Conservation (phyloP, 2,113 vertebrate species). For the Leptobrachium ailaonicum region DNA sequence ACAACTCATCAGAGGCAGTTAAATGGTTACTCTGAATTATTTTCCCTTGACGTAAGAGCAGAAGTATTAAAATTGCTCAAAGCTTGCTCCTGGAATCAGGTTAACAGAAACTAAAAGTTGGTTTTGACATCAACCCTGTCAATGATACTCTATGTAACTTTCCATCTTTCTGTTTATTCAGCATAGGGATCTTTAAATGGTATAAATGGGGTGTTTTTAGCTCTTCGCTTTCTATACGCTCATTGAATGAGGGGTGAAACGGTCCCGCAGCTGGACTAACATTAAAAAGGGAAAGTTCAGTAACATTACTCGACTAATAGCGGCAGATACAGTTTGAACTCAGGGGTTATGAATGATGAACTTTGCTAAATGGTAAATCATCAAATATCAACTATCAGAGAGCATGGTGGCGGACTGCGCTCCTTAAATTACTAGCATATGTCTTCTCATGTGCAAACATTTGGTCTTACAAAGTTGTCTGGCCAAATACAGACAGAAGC, state of each 20-base stretch:
- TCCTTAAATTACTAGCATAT: constrained; percentile 56
- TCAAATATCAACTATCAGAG: constrained; percentile 63
- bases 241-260: constrained; percentile 60
- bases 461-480: constrained; percentile 53
- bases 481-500: constrained; percentile 51
- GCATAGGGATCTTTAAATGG: neutral
- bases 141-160: too few relatives aligned
- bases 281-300: constrained; percentile 59
- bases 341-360: constrained; percentile 62
- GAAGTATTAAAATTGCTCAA: too few relatives aligned
- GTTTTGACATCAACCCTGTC: too few relatives aligned
- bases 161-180: too few relatives aligned
- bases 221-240: constrained; percentile 55
- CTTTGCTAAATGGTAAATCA: constrained; percentile 67
- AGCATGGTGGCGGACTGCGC: constrained; percentile 50
- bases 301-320: constrained; percentile 59
- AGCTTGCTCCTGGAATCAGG: too few relatives aligned
- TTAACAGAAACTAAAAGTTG: too few relatives aligned
- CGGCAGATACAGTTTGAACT: constrained; percentile 67
- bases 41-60: too few relatives aligned
- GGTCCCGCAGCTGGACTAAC: constrained; percentile 53
- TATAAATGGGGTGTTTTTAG: constrained; percentile 14
- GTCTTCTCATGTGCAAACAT: constrained; percentile 52
- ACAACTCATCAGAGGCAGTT: too few relatives aligned
- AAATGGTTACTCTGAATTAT: too few relatives aligned